Evolutionary conservation across 2,888 invertebrate species (phyloP), one percentile per base, ranked within the genome.

Genomic region (Dryocosmus kuriphilus): DNA sequence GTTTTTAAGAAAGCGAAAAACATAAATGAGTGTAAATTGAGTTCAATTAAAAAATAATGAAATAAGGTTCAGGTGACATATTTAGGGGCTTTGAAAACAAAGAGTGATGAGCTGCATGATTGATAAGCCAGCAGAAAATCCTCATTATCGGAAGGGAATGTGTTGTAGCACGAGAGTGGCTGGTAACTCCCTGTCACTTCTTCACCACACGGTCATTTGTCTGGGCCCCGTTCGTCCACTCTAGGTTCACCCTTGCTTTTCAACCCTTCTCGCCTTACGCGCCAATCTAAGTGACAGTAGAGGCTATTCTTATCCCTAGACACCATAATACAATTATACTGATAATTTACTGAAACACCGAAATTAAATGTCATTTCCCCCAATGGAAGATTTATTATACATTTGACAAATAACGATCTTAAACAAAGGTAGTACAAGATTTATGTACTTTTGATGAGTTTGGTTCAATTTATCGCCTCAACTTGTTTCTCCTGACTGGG

Each of bases 181-280:
- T 57, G 76, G 79, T 67, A 73, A 75, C 81, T 77, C 74, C 22
- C 89, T 89, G 90, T 88, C 90, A 88, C 87, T 87, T 85, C 84
- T 85, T 87, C 87, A 89, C 89, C 89, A 83, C 87, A 84, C 81
- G 83, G 85, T 89, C 90, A 89, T 90, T 90, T 89, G 89, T 90
- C 90, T 90, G 85, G 88, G 89, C 90, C 89, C 74, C 82, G 81
- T 83, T 80, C 61, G 62, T 74, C 67, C 57, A 46, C 38, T 35
- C 27, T 65, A 81, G 81, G 76, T 63, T 74, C 41, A 71, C 57
- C 75, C 80, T 11, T 14, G 80, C 78, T 77, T 83, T 82, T 81
- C 76, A 80, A 79, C 79, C 82, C 78, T 78, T 75, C 62, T 67
- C 75, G 75, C 65, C 73, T 78, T 75, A 65, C 38, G 76, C 76